Evolutionary conservation across 2,888 invertebrate species (phyloP).

Genomic region (Hanleya hanleyi): DNA sequence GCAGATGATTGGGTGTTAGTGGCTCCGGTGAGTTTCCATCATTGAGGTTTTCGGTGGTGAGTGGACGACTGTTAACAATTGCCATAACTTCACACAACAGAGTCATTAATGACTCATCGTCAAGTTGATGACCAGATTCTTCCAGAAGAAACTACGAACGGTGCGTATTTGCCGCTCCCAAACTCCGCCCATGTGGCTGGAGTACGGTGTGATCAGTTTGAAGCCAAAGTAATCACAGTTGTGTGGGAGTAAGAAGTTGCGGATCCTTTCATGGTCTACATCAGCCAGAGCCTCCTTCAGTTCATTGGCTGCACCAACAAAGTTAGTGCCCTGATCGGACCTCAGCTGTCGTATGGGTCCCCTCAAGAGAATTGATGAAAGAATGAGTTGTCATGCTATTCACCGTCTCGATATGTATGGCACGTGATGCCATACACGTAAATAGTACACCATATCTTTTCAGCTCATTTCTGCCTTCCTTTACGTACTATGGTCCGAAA

Average conservation of each 20-base stretch:
- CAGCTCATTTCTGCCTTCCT: conserved; percentile 45
- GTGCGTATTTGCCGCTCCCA: conserved; percentile 51
- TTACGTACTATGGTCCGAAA: conserved; percentile 59
- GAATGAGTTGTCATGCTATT: conserved; percentile 39
- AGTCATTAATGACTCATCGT: conserved; percentile 35
- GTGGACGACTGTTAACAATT: conserved; percentile 37
- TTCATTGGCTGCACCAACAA: conserved; percentile 38
- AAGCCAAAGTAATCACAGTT: conserved; percentile 32
- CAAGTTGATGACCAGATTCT: conserved; percentile 14
- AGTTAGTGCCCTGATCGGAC: conserved; percentile 40
- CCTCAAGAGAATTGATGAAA: conserved; percentile 39
- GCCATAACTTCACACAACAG: conserved; percentile 37
- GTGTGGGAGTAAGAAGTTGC: conserved; percentile 17
- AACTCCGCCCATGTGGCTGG: conserved; percentile 50
- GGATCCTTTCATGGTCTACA: conserved; percentile 21
- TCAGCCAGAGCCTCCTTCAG: conserved; percentile 20
- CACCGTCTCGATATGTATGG: conserved; percentile 55
- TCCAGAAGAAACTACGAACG: conserved; percentile 30
- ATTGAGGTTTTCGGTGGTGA: conserved; percentile 21
- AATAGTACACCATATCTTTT: conserved; percentile 65
- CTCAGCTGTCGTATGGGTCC: conserved; percentile 24
- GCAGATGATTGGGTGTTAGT: conserved; percentile 13
- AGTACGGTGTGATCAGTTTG: conserved; percentile 43
- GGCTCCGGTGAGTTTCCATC: conserved; percentile 5
- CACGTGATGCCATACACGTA: conserved; percentile 58